These are phyloP conservation scores for Drosophila mojavensis DNA, from an alignment of 1,140 invertebrate genomes.

Conservation along the genomic window DNA sequence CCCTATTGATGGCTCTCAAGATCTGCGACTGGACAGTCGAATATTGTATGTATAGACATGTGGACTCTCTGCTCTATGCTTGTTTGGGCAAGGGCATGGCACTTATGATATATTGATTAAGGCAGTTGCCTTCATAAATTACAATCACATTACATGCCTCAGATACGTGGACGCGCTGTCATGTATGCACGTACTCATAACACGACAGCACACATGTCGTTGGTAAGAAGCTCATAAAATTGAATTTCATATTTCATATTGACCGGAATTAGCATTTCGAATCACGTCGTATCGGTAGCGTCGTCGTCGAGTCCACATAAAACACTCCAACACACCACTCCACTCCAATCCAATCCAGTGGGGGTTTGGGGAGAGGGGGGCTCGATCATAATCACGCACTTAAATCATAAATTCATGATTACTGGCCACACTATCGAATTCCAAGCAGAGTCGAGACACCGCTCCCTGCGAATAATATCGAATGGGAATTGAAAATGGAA, in stretches of 20 bases:
- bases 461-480: conserved; percentile 38
- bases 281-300: conserved; percentile 53
- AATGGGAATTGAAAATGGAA: background rate
- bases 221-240: conserved; percentile 57
- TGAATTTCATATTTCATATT: conserved; percentile 76
- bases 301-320: conserved; percentile 36
- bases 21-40: no score
- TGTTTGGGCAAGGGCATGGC: background rate
- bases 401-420: conserved; percentile 77
- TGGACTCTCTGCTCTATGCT: no score
- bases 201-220: conserved; percentile 43
- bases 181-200: conserved; percentile 68
- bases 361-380: background rate
- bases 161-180: conserved; percentile 56
- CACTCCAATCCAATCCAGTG: background rate
- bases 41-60: no score
- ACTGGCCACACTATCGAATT: conserved; percentile 51
- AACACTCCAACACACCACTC: background rate
- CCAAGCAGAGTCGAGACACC: conserved; percentile 52
- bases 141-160: conserved; percentile 61
- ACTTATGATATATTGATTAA: conserved; percentile 12
- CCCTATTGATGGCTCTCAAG: no score
- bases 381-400: conserved; percentile 66
- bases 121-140: conserved; percentile 65
- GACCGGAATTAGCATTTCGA: conserved; percentile 46